Percentiles rank a stretch among this genome's conserved stretches.
Evolutionary conservation across 2,113 vertebrate species (phyloP).

Genomic region (Semnornis frantzii): DNA sequence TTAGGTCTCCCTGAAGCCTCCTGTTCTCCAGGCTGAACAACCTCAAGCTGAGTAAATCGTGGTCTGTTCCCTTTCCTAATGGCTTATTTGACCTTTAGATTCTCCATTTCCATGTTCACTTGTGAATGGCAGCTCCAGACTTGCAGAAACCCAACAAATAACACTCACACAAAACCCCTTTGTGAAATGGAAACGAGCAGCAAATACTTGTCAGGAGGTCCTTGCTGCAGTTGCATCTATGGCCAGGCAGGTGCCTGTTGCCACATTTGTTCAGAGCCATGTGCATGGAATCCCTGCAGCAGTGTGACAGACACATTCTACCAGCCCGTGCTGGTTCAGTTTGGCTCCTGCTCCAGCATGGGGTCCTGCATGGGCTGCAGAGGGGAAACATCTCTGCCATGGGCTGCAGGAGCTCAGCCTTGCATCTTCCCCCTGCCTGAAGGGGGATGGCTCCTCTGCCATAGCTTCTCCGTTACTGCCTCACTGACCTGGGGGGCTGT

Average conservation of each 20-base stretch:
- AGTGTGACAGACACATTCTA: background rate
- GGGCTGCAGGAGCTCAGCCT: too few relatives aligned
- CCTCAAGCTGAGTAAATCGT: background rate
- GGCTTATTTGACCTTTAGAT: background rate
- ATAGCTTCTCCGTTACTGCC: too few relatives aligned
- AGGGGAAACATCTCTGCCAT: too few relatives aligned
- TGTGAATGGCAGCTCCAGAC: background rate
- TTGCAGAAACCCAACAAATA: background rate
- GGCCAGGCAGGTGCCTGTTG: background rate
- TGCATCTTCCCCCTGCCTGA: too few relatives aligned
- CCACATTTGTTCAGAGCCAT: background rate
- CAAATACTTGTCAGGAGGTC: background rate
- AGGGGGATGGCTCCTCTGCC: too few relatives aligned
- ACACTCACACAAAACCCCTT: background rate
- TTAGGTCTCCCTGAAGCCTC: too few relatives aligned
- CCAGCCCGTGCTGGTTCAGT: rapidly evolving
- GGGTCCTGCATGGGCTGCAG: too few relatives aligned
- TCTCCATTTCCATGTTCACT: background rate
- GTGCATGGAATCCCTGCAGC: background rate
- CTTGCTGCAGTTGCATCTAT: background rate
- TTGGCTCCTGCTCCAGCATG: too few relatives aligned
- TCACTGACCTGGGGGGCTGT: too few relatives aligned
- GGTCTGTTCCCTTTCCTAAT: background rate
- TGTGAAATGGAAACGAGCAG: background rate
- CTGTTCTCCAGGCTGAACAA: background rate